Percentiles rank a stretch among this genome's conserved stretches.
Conservation (phyloP, 1,140 invertebrate species). For the Geopemphigus sp. region DNA sequence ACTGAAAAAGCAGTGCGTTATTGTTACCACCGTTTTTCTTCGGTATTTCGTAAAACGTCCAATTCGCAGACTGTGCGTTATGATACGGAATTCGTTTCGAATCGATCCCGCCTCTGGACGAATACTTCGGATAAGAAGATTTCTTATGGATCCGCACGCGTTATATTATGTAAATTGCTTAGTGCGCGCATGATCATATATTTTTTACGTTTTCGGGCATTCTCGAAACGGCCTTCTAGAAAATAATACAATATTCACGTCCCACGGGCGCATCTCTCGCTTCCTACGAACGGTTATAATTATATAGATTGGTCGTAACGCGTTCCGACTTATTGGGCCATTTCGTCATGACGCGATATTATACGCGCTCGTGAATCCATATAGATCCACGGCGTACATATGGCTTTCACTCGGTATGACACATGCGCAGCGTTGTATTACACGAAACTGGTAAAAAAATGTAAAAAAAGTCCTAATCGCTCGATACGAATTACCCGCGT, state of each 20-base stretch:
- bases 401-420: conserved; percentile 9
- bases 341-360: neutral
- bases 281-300: conserved; percentile 17
- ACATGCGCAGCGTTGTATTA: neutral
- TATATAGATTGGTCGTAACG: conserved; percentile 1
- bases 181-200: neutral
- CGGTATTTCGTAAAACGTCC: no score
- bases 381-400: neutral
- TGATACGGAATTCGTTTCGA: no score
- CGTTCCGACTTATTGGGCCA: neutral
- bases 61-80: no score
- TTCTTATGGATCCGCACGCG: no score
- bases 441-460: neutral
- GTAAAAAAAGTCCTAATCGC: neutral
- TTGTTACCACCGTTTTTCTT: no score
- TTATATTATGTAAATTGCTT: no score
- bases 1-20: no score
- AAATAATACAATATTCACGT: neutral
- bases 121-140: no score
- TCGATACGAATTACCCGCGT: neutral
- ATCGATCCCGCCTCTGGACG: no score
- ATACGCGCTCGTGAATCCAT: conserved; percentile 4
- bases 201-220: neutral
- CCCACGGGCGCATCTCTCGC: conserved; percentile 12
- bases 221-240: neutral